These are phyloP conservation scores for Eupeodes luniger DNA, from an alignment of 2,888 invertebrate species.

Conservation along the genomic window DNA sequence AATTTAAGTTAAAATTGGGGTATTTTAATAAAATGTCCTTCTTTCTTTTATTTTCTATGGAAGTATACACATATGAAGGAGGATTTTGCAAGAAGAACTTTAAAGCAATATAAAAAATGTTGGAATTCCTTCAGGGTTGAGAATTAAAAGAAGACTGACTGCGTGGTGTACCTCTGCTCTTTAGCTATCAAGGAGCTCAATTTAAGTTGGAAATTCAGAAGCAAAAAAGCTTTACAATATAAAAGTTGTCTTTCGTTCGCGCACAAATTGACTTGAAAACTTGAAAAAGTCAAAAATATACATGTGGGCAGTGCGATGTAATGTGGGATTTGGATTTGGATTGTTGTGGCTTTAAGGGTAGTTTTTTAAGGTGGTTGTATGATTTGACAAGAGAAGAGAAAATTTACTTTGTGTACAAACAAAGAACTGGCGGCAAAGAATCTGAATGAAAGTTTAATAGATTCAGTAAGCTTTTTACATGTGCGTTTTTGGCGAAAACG, in stretches of 20 bases:
- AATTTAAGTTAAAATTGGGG: not conserved
- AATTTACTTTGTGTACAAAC: constrained; percentile 16
- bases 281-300: constrained; percentile 16
- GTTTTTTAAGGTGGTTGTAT: constrained; percentile 29
- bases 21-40: not conserved
- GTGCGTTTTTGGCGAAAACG: constrained; percentile 64
- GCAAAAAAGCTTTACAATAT: constrained; percentile 55
- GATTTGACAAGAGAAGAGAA: constrained; percentile 29
- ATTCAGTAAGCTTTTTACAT: constrained; percentile 47
- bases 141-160: constrained; percentile 62
- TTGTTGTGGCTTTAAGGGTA: constrained; percentile 16
- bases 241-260: constrained; percentile 46
- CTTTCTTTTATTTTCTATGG: constrained; percentile 7
- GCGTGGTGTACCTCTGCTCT: constrained; percentile 34
- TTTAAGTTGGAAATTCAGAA: constrained; percentile 41
- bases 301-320: constrained; percentile 7
- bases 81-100: constrained; percentile 39
- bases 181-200: constrained; percentile 3
- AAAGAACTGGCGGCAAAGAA: constrained; percentile 24
- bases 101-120: constrained; percentile 15
- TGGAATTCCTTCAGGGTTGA: constrained; percentile 49
- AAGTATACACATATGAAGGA: constrained; percentile 49
- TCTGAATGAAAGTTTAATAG: constrained; percentile 25
- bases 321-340: not conserved
- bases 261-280: not conserved